phyloP scores from a whole-genome alignment of 2,888 invertebrate genomes.

The Mantis religiosa region DNA sequence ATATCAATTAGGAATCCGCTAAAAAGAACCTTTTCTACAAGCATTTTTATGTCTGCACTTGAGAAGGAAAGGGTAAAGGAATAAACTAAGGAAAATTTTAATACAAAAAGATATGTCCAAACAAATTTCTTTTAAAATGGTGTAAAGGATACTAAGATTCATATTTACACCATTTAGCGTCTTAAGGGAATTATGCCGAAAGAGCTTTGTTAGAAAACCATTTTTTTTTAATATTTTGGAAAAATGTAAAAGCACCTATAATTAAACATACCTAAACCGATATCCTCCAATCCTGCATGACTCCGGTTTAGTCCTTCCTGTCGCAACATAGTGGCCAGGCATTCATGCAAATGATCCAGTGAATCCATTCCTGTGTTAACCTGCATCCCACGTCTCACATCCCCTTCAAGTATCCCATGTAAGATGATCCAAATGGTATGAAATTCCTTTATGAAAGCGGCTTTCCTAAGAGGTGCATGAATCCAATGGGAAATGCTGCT shows the following conservation, averaged over 20 bases:
- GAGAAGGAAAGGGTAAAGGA: not conserved
- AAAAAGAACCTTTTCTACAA: not conserved
- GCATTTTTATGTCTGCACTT: not conserved
- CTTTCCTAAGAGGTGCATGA: not conserved
- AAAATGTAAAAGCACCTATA: not conserved
- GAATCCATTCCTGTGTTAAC: not conserved
- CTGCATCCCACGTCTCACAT: too few species aligned
- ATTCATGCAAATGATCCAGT: not conserved
- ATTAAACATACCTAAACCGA: not conserved
- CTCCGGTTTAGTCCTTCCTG: not conserved
- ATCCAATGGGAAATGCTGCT: conserved; percentile 11
- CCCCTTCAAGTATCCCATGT: not conserved
- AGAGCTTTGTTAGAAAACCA: not conserved
- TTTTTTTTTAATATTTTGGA: not conserved
- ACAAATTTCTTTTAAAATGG: not conserved
- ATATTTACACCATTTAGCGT: not conserved
- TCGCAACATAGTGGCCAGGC: not conserved
- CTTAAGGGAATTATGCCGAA: not conserved
- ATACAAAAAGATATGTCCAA: not conserved
- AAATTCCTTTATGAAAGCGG: not conserved
- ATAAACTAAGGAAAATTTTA: not conserved
- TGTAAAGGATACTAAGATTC: not conserved
- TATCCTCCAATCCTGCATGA: not conserved
- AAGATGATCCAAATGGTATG: not conserved
- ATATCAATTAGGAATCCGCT: not conserved